Conservation (phyloP, 2,797 vertebrate species). For the Acomys russatus region DNA sequence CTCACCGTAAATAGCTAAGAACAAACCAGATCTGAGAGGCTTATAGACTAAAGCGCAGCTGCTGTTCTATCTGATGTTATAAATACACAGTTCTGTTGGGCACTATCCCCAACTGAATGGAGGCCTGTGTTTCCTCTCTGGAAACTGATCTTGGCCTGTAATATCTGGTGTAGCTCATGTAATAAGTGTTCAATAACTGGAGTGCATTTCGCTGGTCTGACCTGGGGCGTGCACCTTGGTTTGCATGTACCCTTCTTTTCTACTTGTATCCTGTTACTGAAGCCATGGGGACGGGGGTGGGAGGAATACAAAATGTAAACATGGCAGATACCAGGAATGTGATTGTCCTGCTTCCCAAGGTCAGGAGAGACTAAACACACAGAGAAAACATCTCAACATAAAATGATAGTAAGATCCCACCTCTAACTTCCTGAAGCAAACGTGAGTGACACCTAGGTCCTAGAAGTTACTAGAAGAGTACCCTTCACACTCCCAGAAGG, state of each 20-base stretch:
- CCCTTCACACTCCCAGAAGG: background rate
- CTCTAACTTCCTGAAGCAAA: accelerated
- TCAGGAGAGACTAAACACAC: background rate
- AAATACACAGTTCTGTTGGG: background rate
- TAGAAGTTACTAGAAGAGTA: background rate
- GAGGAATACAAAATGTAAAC: background rate
- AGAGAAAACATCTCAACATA: background rate
- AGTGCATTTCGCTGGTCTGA: background rate
- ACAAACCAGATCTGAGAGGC: background rate
- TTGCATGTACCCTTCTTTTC: background rate
- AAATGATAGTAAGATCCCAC: background rate
- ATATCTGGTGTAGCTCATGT: background rate
- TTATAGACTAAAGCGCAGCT: background rate
- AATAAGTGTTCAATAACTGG: background rate
- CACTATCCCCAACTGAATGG: background rate
- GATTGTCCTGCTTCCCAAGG: background rate
- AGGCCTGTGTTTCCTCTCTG: background rate
- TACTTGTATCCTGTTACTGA: background rate
- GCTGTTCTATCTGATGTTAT: background rate
- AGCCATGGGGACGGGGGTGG: background rate
- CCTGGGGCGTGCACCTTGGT: background rate
- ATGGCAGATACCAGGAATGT: background rate
- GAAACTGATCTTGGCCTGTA: background rate
- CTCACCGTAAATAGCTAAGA: background rate
- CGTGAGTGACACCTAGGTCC: background rate